Evolutionary conservation across 2,888 invertebrate species (phyloP).

Genomic region (Oasisia sp.): DNA sequence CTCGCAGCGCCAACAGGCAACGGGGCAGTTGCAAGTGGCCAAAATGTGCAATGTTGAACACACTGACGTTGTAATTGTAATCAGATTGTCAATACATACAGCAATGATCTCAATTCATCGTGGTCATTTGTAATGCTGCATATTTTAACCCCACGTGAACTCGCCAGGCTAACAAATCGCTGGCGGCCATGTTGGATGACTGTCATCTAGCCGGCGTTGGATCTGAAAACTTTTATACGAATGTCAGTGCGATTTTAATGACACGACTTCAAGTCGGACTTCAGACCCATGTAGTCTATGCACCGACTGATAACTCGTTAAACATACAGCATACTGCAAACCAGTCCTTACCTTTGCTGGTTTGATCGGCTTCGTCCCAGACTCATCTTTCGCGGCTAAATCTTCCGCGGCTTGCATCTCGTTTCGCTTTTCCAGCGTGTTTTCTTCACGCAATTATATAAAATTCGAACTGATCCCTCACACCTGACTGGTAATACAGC

Average conservation of each 20-base stretch:
- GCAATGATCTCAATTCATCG: not conserved
- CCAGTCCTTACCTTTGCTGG: not conserved
- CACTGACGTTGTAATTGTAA: not conserved
- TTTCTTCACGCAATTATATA: not conserved
- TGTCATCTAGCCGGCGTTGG: not conserved
- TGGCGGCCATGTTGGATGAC: conserved; percentile 12
- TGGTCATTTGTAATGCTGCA: conserved; percentile 5
- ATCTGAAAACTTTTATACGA: not conserved
- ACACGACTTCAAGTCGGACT: not conserved
- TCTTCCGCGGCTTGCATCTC: conserved; percentile 1
- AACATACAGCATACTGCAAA: not conserved
- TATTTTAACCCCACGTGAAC: not conserved
- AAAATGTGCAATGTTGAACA: conserved; percentile 3
- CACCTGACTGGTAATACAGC: not conserved
- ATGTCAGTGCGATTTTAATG: conserved; percentile 4
- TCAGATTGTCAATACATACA: not conserved
- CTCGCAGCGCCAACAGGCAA: not conserved
- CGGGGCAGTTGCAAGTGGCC: not conserved
- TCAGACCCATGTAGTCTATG: not conserved
- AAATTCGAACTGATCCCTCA: not conserved
- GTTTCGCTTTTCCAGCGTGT: not conserved
- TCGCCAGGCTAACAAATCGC: not conserved
- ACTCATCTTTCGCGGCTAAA: not conserved
- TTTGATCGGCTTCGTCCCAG: not conserved
- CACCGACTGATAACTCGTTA: not conserved